Evolutionary conservation across 2,113 vertebrate genomes (phyloP).

Genomic region (Thunnus thynnus): DNA sequence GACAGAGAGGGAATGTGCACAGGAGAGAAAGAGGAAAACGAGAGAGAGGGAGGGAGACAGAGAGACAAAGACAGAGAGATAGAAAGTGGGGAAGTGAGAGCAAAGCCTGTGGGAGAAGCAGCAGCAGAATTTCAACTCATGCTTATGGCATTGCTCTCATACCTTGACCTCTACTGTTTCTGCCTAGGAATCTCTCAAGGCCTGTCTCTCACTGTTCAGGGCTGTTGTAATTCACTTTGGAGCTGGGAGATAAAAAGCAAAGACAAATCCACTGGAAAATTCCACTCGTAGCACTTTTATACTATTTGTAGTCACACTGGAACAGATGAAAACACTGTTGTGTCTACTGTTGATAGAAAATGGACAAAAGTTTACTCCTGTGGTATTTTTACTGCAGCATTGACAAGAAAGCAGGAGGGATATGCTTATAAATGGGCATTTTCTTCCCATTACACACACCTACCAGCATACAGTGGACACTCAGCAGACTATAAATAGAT

Average conservation of each 20-base stretch:
- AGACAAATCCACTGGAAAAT: slow-evolving; percentile 65
- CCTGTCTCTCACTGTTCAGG: slow-evolving; percentile 65
- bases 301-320: slow-evolving; percentile 72
- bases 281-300: slow-evolving; percentile 46
- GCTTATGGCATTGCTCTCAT: slow-evolving; percentile 58
- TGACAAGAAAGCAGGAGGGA: slow-evolving; percentile 47
- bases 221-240: slow-evolving; percentile 67
- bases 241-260: slow-evolving; percentile 67
- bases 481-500: slow-evolving; percentile 59
- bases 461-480: slow-evolving; percentile 58
- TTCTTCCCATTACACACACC: slow-evolving; percentile 57
- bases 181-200: slow-evolving; percentile 69
- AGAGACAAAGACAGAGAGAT: slow-evolving; percentile 24
- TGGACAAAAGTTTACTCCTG: slow-evolving; percentile 44
- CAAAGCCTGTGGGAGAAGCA: slow-evolving; percentile 52
- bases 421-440: slow-evolving; percentile 47
- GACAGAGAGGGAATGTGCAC: slow-evolving; percentile 29
- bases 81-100: slow-evolving; percentile 52
- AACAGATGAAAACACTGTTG: slow-evolving; percentile 51
- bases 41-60: slow-evolving; percentile 18
- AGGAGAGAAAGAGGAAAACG: slow-evolving; percentile 34
- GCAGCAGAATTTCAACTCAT: slow-evolving; percentile 71
- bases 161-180: slow-evolving; percentile 73
- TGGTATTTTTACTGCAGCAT: slow-evolving; percentile 47
- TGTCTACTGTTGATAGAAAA: slow-evolving; percentile 53